A percentile compares a stretch with the other conserved stretches of the same genome.
Conservation (phyloP, 2,888 invertebrate genomes). For the Pinctada fucata region DNA sequence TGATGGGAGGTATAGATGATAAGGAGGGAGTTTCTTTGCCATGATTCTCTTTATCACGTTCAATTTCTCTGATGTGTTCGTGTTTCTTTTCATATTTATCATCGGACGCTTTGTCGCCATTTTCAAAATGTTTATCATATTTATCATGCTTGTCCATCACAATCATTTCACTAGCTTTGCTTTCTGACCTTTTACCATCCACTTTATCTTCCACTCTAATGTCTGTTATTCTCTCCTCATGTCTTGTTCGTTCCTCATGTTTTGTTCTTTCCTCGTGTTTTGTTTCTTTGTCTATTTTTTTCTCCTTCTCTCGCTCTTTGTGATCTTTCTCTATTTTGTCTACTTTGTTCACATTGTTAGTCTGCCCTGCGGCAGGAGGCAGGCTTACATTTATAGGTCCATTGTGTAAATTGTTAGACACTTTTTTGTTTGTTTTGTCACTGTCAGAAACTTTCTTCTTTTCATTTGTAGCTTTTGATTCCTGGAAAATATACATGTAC, state of each 20-base stretch:
- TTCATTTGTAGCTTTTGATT: conserved; percentile 56
- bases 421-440: conserved; percentile 60
- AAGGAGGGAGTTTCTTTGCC: conserved; percentile 42
- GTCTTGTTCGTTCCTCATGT: conserved; percentile 27
- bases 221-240: conserved; percentile 34
- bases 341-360: conserved; percentile 31
- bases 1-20: conserved; percentile 60
- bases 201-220: background rate
- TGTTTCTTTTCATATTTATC: conserved; percentile 41
- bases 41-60: conserved; percentile 42
- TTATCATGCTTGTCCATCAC: conserved; percentile 34
- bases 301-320: conserved; percentile 29
- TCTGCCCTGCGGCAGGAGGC: conserved; percentile 28
- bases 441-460: conserved; percentile 64
- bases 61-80: conserved; percentile 36
- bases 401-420: conserved; percentile 38
- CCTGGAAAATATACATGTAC: conserved; percentile 15
- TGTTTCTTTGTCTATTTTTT: conserved; percentile 28
- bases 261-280: conserved; percentile 29
- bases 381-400: conserved; percentile 37
- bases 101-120: conserved; percentile 29
- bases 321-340: conserved; percentile 27
- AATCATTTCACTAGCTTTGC: background rate
- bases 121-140: conserved; percentile 35
- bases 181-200: background rate